Evolutionary conservation across 2,113 vertebrate genomes (phyloP).

Genomic region (Cheirogaleus medius): DNA sequence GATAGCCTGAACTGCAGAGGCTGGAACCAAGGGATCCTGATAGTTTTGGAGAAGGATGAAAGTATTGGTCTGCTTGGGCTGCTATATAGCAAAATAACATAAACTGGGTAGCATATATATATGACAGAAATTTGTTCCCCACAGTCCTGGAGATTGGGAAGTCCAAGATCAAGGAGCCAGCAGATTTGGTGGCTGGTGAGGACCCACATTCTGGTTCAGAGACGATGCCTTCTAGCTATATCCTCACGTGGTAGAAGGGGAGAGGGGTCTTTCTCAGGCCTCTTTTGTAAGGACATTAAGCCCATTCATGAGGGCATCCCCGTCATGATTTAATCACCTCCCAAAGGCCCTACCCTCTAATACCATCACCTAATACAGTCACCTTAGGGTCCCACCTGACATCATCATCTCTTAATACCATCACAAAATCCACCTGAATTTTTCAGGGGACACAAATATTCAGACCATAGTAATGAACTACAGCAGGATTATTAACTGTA

Average conservation of each 20-base stretch:
- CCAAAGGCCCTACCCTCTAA: neutral
- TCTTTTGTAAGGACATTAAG: neutral
- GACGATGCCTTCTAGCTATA: neutral
- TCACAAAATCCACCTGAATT: neutral
- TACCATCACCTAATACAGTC: neutral
- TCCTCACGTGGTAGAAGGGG: neutral
- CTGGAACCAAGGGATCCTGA: neutral
- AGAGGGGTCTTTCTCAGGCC: fast-evolving
- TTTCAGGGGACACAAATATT: neutral
- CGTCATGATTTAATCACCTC: neutral
- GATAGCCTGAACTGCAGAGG: fast-evolving
- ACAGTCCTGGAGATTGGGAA: neutral
- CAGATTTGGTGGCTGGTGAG: no score
- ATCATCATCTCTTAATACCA: no score
- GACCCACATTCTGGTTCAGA: neutral
- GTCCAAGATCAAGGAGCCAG: neutral
- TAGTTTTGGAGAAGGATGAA: neutral
- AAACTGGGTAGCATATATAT: neutral
- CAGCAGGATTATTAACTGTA: neutral
- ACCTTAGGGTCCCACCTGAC: no score
- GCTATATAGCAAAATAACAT: neutral
- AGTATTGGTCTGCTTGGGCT: neutral
- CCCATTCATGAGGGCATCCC: neutral
- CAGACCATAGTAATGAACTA: neutral
- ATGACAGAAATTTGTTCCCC: neutral